Conservation (phyloP, 2,888 invertebrate species). For the Argynnis bischoffii region DNA sequence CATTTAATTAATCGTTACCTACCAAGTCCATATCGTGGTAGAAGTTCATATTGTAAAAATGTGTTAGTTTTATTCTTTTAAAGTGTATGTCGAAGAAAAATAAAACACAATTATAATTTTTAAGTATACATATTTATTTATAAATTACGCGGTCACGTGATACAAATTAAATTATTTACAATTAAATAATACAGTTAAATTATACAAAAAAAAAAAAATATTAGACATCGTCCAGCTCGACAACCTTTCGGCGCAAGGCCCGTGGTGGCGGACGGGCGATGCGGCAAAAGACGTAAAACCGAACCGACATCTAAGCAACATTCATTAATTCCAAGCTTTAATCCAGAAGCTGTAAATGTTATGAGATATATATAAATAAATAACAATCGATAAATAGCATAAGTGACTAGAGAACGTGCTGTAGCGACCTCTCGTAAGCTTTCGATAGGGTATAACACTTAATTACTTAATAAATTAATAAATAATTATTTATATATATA, state of each 20-base stretch:
- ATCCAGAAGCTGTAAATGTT: constrained; percentile 73
- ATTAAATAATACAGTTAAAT: constrained; percentile 79
- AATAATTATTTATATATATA: constrained; percentile 61
- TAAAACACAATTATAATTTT: constrained; percentile 61
- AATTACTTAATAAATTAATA: constrained; percentile 72
- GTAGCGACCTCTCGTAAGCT: constrained; percentile 70
- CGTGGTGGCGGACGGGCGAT: constrained; percentile 66
- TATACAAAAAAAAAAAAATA: constrained; percentile 74
- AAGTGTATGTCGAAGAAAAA: constrained; percentile 29
- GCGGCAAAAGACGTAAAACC: constrained; percentile 45
- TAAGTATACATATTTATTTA: constrained; percentile 80
- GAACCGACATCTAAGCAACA: constrained; percentile 57
- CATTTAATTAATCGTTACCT: too few species aligned
- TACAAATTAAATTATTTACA: constrained; percentile 81
- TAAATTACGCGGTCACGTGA: constrained; percentile 80
- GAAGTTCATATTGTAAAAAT: too few species aligned
- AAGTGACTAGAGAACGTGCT: constrained; percentile 73
- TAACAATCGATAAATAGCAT: constrained; percentile 62
- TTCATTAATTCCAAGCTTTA: constrained; percentile 73
- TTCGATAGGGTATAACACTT: constrained; percentile 80
- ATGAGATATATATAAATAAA: constrained; percentile 64
- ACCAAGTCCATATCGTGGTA: too few species aligned
- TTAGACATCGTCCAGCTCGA: constrained; percentile 52
- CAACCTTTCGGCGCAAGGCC: constrained; percentile 50
- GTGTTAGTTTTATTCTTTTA: too few species aligned